phyloP scores from a whole-genome alignment of 1,140 invertebrate species.

The Caenorhabditis brenneri region DNA sequence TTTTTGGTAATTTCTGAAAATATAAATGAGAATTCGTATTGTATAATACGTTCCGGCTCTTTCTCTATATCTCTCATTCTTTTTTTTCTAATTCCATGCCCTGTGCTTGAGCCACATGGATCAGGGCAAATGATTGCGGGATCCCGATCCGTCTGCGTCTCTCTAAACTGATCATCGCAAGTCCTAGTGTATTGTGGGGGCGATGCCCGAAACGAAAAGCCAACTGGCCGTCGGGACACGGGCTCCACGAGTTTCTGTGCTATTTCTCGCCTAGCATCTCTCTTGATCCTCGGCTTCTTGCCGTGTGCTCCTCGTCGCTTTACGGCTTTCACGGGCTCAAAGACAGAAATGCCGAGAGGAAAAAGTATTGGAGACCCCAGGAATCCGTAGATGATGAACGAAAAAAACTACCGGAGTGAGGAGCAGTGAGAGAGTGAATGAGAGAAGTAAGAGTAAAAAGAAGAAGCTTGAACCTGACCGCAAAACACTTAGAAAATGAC shows the following conservation, averaged over 20 bases:
- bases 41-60: neutral
- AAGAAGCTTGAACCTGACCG: slow-evolving; percentile 17
- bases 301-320: slow-evolving; percentile 26
- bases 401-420: slow-evolving; percentile 3
- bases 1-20: neutral
- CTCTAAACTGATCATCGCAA: slow-evolving; percentile 12
- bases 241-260: slow-evolving; percentile 1
- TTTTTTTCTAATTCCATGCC: neutral
- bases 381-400: slow-evolving; percentile 17
- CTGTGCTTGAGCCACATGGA: slow-evolving; percentile 4
- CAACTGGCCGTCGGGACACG: slow-evolving; percentile 39
- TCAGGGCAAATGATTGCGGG: slow-evolving; percentile 18
- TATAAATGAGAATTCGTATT: neutral
- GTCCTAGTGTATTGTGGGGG: slow-evolving; percentile 39
- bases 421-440: neutral
- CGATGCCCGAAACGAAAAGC: slow-evolving; percentile 14
- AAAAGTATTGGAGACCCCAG: neutral
- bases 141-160: slow-evolving; percentile 8
- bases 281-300: neutral
- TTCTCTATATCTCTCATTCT: slow-evolving; percentile 1
- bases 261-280: slow-evolving; percentile 26
- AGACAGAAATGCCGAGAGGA: slow-evolving; percentile 19
- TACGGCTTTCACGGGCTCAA: slow-evolving; percentile 41
- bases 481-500: slow-evolving; percentile 23
- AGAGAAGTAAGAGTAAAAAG: neutral